A percentile compares a stretch with the other conserved stretches of the same genome.
These are phyloP conservation scores for Phylloscopus trochilus DNA, from an alignment of 2,113 vertebrate species.

Conservation along the genomic window DNA sequence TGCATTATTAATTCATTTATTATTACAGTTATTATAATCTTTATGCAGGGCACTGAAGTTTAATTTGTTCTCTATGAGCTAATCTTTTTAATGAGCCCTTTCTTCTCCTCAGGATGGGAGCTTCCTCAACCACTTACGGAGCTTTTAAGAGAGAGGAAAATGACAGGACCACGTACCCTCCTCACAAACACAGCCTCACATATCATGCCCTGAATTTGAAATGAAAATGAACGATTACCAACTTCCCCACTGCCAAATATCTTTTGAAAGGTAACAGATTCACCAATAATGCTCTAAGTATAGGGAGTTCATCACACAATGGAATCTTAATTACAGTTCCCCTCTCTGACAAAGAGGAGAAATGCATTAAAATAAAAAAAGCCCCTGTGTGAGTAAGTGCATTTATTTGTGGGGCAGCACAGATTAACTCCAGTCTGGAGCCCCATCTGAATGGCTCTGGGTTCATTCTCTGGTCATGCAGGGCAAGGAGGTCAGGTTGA, in stretches of 20 bases:
- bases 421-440: background rate
- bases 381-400: background rate
- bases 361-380: background rate
- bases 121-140: background rate
- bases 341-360: background rate
- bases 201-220: background rate
- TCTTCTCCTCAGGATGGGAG: constrained; percentile 16
- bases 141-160: constrained; percentile 26
- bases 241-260: background rate
- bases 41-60: constrained; percentile 47
- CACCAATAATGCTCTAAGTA: background rate
- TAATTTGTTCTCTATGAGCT: constrained; percentile 54
- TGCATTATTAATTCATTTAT: constrained; percentile 66
- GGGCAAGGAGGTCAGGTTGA: constrained; percentile 21
- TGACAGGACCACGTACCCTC: background rate
- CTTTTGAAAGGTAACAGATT: background rate
- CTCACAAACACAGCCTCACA: background rate
- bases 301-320: background rate
- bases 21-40: constrained; percentile 67
- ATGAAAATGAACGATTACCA: background rate
- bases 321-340: background rate
- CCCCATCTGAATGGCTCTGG: background rate
- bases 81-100: constrained; percentile 51
- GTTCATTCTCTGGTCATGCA: constrained; percentile 37
- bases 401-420: background rate